Percentiles rank a stretch among this genome's conserved stretches.
Conservation (phyloP, 1,140 invertebrate genomes). For the Polypedilum vanderplanki region DNA sequence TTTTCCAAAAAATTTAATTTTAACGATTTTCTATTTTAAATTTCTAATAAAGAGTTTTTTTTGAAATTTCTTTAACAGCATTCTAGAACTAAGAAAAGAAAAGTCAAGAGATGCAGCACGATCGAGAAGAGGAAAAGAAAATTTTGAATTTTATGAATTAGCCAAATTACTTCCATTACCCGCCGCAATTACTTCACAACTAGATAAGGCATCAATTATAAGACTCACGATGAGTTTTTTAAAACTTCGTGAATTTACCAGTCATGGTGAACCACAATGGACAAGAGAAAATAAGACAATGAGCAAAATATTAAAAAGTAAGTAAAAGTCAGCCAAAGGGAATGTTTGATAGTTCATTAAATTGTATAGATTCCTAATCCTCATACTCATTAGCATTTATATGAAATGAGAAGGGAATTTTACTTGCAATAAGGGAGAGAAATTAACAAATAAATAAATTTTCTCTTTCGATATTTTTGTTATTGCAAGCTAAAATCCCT, state of each 20-base stretch:
- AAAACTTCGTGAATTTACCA: slow-evolving; percentile 89
- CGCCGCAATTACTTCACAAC: slow-evolving; percentile 91
- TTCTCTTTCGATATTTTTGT: neutral
- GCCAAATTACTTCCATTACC: slow-evolving; percentile 96
- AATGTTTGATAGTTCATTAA: neutral
- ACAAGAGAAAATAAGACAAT: slow-evolving; percentile 64
- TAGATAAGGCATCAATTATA: slow-evolving; percentile 98
- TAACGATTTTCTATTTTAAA: no score
- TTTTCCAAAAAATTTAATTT: no score
- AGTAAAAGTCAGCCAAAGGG: slow-evolving; percentile 38
- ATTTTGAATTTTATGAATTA: slow-evolving; percentile 97
- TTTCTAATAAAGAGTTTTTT: no score
- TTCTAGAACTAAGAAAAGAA: slow-evolving; percentile 92
- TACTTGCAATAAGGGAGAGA: neutral
- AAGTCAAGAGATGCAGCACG: slow-evolving; percentile 94
- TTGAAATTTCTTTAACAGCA: slow-evolving; percentile 66
- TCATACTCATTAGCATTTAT: slow-evolving; percentile 25
- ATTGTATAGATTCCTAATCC: neutral
- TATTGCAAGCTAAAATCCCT: neutral
- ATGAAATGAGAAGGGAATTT: slow-evolving; percentile 15
- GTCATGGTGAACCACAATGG: slow-evolving; percentile 93
- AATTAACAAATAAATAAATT: slow-evolving; percentile 29
- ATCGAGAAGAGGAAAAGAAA: slow-evolving; percentile 91
- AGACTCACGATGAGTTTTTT: slow-evolving; percentile 95
- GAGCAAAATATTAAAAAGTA: slow-evolving; percentile 81